These are phyloP conservation scores for Megathymus violae DNA, from an alignment of 1,140 invertebrate genomes.

Conservation along the genomic window DNA sequence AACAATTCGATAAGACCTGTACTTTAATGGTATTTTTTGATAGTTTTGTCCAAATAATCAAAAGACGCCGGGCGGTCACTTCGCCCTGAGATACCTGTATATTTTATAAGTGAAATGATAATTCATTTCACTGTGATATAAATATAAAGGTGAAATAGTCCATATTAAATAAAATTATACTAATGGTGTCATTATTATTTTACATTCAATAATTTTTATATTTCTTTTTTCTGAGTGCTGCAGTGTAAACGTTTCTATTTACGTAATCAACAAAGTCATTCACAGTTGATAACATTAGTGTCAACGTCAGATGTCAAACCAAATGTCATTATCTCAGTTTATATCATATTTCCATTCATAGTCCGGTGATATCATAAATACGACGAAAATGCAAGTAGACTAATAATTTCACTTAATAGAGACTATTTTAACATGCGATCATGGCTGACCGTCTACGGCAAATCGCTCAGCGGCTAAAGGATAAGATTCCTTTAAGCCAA, in stretches of 20 bases:
- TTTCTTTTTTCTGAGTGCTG: too few species aligned
- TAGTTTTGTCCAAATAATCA: too few species aligned
- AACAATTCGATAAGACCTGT: too few species aligned
- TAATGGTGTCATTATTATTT: too few species aligned
- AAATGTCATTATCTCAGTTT: neutral
- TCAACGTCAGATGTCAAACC: conserved; percentile 13
- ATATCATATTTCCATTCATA: conserved; percentile 19
- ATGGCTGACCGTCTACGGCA: conserved; percentile 73
- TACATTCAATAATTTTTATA: too few species aligned
- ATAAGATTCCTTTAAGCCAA: conserved; percentile 63
- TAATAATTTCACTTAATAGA: conserved; percentile 45
- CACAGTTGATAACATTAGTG: neutral
- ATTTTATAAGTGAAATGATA: too few species aligned
- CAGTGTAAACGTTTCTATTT: neutral
- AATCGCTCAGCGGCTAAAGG: conserved; percentile 62
- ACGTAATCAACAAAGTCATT: neutral
- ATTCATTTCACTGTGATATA: too few species aligned
- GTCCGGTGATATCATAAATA: conserved; percentile 54
- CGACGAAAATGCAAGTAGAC: conserved; percentile 50
- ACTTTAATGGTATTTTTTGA: too few species aligned
- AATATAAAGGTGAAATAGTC: too few species aligned
- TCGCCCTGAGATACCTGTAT: too few species aligned
- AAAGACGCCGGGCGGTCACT: too few species aligned
- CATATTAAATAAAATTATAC: too few species aligned
- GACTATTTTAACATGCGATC: conserved; percentile 61